Base-by-base conservation (phyloP, 2,113 vertebrate genomes). In the Halichoeres trimaculatus region DNA sequence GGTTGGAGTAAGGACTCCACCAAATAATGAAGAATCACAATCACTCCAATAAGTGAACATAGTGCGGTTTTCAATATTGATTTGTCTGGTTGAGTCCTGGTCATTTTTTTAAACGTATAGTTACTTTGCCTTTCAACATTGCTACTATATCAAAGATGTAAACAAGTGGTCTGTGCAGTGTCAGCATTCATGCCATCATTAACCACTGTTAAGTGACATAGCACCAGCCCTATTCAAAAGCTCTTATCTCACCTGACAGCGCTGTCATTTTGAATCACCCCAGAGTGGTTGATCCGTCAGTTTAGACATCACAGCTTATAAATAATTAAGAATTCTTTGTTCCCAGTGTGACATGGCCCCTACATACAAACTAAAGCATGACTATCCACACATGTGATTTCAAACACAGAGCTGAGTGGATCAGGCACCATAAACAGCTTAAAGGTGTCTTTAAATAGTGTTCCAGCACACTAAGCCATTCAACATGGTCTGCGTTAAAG, bases 381-480 rank as follows among this genome's bases (percentile, higher is more conserved):
- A 78, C 62, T 26, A 59, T 69, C 43, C 58, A 24, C 35, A 62
- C 20, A 22, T 57, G 51, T 62, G 61, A 23, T 71, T 58, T 76
- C 70, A 63, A 62, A 80, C 61, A 65, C 64, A 51, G 43, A 23
- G 57, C 23, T 79, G 51, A 79, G 38, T 35, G 43, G 61, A 69
- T 76, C 69, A 53, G 47, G 74, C 60, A 64, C 58, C 51, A 11
- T 77, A 80, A 89, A 72, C 34, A 51, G 70, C 78, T 87, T 77
- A 76, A 64, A 85, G 88, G 86, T 87, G 74, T 55, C 81, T 84
- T 89, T 84, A 86, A 87, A 88, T 57, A 79, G 73, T 65, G 62
- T 58, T 74, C 62, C 69, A 74, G 61, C 61, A 43, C 58, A 69
- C 80, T 76, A 81, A 90, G 78, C 82, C 70, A 45, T 67, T 73